phyloP scores from a whole-genome alignment of 2,888 invertebrate genomes.

The Orthonevra nobilis region DNA sequence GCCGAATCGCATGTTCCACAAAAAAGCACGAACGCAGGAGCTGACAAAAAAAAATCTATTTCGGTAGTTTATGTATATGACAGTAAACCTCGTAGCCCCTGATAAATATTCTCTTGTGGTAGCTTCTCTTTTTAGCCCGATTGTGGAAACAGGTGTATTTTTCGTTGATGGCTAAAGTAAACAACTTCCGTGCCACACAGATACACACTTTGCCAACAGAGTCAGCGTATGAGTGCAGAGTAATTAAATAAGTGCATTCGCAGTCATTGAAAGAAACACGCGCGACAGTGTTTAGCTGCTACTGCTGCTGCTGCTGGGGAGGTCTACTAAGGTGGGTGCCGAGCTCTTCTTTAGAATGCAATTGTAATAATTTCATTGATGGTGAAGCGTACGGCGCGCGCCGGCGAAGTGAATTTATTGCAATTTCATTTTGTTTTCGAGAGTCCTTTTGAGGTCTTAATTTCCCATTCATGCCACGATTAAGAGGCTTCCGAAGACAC shows the following conservation, averaged over 20 bases:
- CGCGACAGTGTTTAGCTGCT: constrained; percentile 16
- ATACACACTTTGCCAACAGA: not conserved
- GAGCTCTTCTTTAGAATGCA: constrained; percentile 19
- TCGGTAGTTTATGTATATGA: constrained; percentile 63
- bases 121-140: constrained; percentile 17
- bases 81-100: constrained; percentile 67
- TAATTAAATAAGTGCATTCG: constrained; percentile 62
- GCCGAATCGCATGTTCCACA: constrained; percentile 66
- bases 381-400: constrained; percentile 47
- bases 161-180: constrained; percentile 49
- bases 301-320: not conserved
- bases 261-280: constrained; percentile 54
- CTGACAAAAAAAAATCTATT: constrained; percentile 59
- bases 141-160: constrained; percentile 67
- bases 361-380: constrained; percentile 52
- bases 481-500: constrained; percentile 23
- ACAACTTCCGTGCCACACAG: constrained; percentile 63
- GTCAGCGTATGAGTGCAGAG: constrained; percentile 41
- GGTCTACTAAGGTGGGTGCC: constrained; percentile 1
- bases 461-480: constrained; percentile 65
- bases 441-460: constrained; percentile 57
- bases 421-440: constrained; percentile 29
- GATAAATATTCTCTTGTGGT: constrained; percentile 54
- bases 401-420: constrained; percentile 34
- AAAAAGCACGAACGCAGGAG: constrained; percentile 37